Evolutionary conservation across 1,140 invertebrate species (phyloP).

Genomic region (Caenorhabditis briggsae): DNA sequence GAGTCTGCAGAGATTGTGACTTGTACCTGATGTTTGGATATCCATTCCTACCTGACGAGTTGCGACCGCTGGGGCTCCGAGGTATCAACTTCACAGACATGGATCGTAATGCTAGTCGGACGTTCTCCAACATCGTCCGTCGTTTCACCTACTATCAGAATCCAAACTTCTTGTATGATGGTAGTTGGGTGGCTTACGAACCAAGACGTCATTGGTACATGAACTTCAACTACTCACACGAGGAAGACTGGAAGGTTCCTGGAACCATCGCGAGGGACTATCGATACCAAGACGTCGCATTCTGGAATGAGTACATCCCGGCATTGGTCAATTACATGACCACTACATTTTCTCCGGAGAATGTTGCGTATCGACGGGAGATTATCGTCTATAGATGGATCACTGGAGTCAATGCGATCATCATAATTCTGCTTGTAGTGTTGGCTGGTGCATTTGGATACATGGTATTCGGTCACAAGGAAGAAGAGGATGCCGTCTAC

Average conservation of each 20-base stretch:
- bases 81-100: constrained; percentile 69
- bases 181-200: constrained; percentile 71
- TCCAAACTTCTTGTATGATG: constrained; percentile 72
- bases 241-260: constrained; percentile 49
- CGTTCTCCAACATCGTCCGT: constrained; percentile 73
- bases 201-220: constrained; percentile 76
- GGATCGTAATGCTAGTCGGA: constrained; percentile 74
- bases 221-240: constrained; percentile 73
- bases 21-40: constrained; percentile 77
- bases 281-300: constrained; percentile 74
- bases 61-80: constrained; percentile 70
- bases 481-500: neutral
- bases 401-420: constrained; percentile 65
- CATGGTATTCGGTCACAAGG: constrained; percentile 58
- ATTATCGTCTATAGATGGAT: constrained; percentile 70
- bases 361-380: constrained; percentile 71
- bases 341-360: constrained; percentile 75
- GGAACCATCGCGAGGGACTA: constrained; percentile 72
- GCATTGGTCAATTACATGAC: constrained; percentile 77
- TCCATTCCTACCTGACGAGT: constrained; percentile 71
- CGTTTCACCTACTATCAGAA: constrained; percentile 74
- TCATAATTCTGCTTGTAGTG: constrained; percentile 71
- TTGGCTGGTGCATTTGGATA: constrained; percentile 70
- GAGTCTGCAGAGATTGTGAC: constrained; percentile 75
- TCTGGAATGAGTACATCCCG: constrained; percentile 77